Evolutionary conservation across 2,797 vertebrate species (phyloP).

Genomic region (Falco novaeseelandiae): DNA sequence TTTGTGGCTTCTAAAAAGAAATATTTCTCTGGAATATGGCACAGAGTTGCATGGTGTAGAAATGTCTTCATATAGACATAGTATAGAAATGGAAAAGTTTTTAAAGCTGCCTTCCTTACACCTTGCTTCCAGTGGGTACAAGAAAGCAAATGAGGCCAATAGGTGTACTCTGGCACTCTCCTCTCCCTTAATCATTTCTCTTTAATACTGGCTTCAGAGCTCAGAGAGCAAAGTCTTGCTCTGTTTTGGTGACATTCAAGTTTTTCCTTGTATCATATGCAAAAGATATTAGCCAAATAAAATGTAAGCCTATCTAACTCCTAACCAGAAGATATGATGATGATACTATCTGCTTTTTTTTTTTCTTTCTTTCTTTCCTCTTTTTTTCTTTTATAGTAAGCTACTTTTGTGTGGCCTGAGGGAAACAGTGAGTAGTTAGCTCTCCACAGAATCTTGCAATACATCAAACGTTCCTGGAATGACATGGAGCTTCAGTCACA

Average conservation of each 20-base stretch:
- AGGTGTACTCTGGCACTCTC: too few species aligned
- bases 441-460: not conserved
- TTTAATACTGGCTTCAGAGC: not conserved
- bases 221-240: not conserved
- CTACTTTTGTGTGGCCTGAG: not conserved
- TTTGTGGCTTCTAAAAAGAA: not conserved
- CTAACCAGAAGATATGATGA: not conserved
- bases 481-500: not conserved
- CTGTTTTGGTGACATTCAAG: not conserved
- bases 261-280: not conserved
- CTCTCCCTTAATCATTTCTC: not conserved
- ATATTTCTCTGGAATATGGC: not conserved
- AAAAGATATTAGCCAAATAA: not conserved
- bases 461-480: not conserved
- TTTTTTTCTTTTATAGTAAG: not conserved
- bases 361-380: not conserved
- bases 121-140: not conserved
- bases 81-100: not conserved
- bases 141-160: not conserved
- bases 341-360: not conserved
- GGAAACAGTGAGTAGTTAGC: not conserved
- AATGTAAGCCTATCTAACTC: not conserved
- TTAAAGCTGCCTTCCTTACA: not conserved
- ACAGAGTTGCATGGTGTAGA: not conserved
- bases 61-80: fast-evolving